Evolutionary conservation across 1,140 invertebrate genomes (phyloP), one percentile per base, ranked within the genome.

Genomic region (Camponotus floridanus): DNA sequence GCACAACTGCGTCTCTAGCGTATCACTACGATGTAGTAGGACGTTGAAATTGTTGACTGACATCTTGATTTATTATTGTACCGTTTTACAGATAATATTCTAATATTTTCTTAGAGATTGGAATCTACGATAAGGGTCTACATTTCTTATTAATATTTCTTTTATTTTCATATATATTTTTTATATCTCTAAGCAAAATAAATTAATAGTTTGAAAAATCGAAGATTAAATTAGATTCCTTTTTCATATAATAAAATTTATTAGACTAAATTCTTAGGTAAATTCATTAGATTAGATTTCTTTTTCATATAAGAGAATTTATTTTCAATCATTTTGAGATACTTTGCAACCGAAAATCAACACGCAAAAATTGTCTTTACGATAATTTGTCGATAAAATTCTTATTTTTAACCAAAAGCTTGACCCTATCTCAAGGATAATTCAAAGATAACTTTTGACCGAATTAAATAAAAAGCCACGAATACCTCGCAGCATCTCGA

Each of bases 31-130:
- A 39, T 15, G 39, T 8, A 13, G 73, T 15, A 42, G 55, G 36
- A 9, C 71, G 18, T 42, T 42, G 59, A 76, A 45, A 45, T 64
- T n/a, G 55, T 36, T 31, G 39, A 3, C 11, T 64, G 39, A 62
- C 59, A 11, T 45, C 62, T 33, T 65, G 59, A 78, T 65, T 65
- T 9, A 65, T 78, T 31, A 26, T 61, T 9, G 31, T 11, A 3
- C 11, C 2, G 1, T 42, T 62, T 45, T 62, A 39, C n/a, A 36
- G 2, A 1, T 7, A 73, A 73, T 73, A 76, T 33, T 76, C 31
- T 3, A 73, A 73, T 73, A 76, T n/a, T 76, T 42, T 8, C 18
- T 45, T 26, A 13, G 45, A 65, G 18, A 8, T 42, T 9, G 3
- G 3, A 26, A 3, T 26, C 26, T 15, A 3, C 5, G 11, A 45